Evolutionary conservation across 2,113 vertebrate species (phyloP).

Genomic region (Phrynosoma platyrhinos): DNA sequence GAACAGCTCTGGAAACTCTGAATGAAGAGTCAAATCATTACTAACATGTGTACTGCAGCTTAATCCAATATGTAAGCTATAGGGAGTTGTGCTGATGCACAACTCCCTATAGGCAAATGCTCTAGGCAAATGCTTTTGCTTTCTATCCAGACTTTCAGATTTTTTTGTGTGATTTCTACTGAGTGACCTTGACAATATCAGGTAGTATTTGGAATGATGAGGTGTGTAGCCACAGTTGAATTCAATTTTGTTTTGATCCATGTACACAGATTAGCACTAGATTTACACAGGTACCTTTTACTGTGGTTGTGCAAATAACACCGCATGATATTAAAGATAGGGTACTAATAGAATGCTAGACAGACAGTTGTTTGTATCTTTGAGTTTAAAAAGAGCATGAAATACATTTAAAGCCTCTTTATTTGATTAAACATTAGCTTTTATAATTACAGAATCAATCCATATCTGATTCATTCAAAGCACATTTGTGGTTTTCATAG

Average conservation of each 20-base stretch:
- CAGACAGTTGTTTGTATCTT: neutral
- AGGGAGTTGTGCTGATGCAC: neutral
- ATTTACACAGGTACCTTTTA: neutral
- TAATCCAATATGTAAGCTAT: conserved; percentile 12
- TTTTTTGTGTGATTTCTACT: conserved; percentile 2
- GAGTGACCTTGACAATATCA: neutral
- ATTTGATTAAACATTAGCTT: neutral
- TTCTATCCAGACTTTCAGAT: neutral
- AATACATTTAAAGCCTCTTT: neutral
- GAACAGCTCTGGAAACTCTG: neutral
- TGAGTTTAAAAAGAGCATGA: neutral
- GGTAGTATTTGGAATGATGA: conserved; percentile 16
- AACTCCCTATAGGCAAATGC: too few relatives aligned
- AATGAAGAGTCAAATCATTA: conserved; percentile 13
- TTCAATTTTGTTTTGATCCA: conserved; percentile 21
- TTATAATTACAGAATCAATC: neutral
- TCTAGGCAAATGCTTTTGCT: neutral
- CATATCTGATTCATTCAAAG: neutral
- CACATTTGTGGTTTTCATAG: neutral
- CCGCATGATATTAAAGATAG: neutral
- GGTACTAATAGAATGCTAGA: neutral
- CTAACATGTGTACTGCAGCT: neutral
- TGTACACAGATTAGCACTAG: conserved; percentile 18
- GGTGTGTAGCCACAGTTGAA: conserved; percentile 7
- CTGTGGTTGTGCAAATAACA: neutral